phyloP scores from a whole-genome alignment of 2,888 invertebrate genomes.

The Thyatira batis region DNA sequence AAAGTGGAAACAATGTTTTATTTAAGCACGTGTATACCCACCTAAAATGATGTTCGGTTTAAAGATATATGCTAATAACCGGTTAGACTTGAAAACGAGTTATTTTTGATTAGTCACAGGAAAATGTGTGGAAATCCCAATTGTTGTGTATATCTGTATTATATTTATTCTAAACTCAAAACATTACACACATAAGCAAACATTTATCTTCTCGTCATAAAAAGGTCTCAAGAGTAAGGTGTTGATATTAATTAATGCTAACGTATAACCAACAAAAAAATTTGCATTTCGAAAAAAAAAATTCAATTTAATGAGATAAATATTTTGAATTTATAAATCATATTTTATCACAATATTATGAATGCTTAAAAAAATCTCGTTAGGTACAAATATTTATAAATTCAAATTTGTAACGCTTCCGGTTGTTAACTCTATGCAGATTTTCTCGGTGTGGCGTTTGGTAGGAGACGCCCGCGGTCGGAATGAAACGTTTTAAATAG shows the following conservation, averaged over 20 bases:
- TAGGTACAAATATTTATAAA: neutral
- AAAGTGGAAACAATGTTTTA: neutral
- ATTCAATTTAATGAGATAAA: no score
- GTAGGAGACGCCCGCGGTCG: constrained; percentile 42
- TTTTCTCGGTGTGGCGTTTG: constrained; percentile 15
- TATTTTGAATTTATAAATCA: neutral
- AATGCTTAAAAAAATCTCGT: no score
- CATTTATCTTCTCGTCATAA: no score
- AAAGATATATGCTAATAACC: neutral
- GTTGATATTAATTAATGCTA: no score
- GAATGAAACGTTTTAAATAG: constrained; percentile 53
- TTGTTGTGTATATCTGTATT: no score
- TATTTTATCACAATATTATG: neutral
- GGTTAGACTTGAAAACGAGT: neutral
- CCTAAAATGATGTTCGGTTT: neutral
- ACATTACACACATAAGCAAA: no score
- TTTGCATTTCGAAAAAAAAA: neutral
- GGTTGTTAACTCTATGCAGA: constrained; percentile 5
- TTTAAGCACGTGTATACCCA: neutral
- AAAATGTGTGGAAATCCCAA: no score
- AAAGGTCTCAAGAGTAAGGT: no score
- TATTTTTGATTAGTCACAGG: neutral
- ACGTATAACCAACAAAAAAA: neutral
- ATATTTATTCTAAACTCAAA: no score
- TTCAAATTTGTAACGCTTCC: constrained; percentile 4